A percentile compares a stretch with the other conserved stretches of the same genome.
Evolutionary conservation across 2,113 vertebrate genomes (phyloP).

Genomic region (Rhinoderma darwinii): DNA sequence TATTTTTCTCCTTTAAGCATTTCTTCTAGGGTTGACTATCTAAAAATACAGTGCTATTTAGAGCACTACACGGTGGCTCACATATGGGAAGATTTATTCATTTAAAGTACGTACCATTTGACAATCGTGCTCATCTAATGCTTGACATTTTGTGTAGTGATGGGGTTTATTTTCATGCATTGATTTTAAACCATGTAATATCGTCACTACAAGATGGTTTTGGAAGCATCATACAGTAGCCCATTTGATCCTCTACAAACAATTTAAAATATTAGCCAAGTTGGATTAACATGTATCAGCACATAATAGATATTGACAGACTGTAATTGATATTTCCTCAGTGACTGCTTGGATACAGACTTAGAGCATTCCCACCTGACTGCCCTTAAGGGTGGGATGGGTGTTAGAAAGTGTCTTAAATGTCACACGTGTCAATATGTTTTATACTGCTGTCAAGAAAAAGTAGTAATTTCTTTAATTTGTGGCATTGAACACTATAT

Average conservation of each 20-base stretch:
- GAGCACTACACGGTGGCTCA: too few relatives aligned
- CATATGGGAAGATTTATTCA: too few relatives aligned
- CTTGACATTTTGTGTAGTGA: background rate
- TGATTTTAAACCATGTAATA: background rate
- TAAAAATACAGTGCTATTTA: too few relatives aligned
- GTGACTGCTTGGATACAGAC: background rate
- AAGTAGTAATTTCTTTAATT: background rate
- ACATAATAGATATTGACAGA: background rate
- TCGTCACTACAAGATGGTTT: background rate
- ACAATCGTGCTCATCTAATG: background rate
- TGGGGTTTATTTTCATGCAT: background rate
- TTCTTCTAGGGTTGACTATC: too few relatives aligned
- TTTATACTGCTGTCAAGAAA: background rate
- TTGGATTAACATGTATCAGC: background rate
- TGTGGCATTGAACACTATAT: background rate
- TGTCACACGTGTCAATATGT: background rate
- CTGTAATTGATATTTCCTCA: background rate
- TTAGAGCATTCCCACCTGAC: background rate
- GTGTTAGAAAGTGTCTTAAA: conserved; percentile 18
- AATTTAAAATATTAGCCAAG: background rate
- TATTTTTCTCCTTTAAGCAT: too few relatives aligned
- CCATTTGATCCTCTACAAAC: background rate
- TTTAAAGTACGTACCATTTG: too few relatives aligned
- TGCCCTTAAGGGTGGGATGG: conserved; percentile 9
- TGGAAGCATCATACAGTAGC: background rate